Evolutionary conservation across 1,140 invertebrate genomes (phyloP).

Genomic region (Penaeus chinensis): DNA sequence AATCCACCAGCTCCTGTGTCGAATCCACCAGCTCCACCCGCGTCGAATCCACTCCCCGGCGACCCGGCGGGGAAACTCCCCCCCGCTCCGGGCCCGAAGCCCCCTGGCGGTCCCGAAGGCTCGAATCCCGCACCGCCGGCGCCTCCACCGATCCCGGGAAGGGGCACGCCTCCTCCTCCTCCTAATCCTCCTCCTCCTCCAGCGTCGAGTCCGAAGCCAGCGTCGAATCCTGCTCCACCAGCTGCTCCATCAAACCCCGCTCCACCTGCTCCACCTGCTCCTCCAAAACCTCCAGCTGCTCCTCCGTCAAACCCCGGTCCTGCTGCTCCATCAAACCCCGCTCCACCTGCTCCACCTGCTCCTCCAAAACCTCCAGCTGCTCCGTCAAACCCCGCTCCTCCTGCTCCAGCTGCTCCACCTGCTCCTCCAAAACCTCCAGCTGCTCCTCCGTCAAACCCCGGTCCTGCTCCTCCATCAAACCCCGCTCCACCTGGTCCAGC

Average conservation of each 20-base stretch:
- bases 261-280: neutral
- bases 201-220: neutral
- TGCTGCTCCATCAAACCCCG: neutral
- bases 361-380: neutral
- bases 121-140: too few relatives aligned
- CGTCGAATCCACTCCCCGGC: neutral
- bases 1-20: too few relatives aligned
- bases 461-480: neutral
- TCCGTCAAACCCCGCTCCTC: neutral
- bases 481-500: neutral
- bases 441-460: constrained; percentile 10
- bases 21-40: too few relatives aligned
- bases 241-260: neutral
- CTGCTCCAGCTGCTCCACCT: neutral
- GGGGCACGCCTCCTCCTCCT: neutral
- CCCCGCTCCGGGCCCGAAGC: too few relatives aligned
- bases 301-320: neutral
- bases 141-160: too few relatives aligned
- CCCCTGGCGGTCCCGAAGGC: too few relatives aligned
- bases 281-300: too few relatives aligned
- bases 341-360: neutral
- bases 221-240: neutral
- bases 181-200: neutral
- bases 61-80: too few relatives aligned
- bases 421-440: neutral